These are phyloP conservation scores for Echinometra lucunter DNA, from an alignment of 53 echinoderm and acorn worm genomes.

Conservation along the genomic window DNA sequence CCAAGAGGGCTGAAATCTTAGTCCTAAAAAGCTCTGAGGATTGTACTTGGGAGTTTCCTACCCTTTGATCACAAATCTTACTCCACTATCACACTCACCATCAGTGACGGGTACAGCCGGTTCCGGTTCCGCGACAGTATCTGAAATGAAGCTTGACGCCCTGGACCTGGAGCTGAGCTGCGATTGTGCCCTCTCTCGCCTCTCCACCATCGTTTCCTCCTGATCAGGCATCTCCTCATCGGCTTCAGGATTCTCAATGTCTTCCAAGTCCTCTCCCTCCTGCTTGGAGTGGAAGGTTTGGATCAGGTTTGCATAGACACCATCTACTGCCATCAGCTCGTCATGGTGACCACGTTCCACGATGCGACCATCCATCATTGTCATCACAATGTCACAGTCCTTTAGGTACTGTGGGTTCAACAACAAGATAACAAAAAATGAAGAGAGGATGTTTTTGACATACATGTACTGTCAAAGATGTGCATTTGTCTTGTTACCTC, in stretches of 20 bases:
- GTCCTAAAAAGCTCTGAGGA: too few species aligned
- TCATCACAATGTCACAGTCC: conserved; percentile 90
- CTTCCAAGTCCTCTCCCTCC: conserved; percentile 74
- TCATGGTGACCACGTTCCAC: conserved; percentile 90
- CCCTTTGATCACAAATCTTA: not conserved
- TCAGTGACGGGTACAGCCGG: not conserved
- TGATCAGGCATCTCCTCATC: conserved; percentile 59
- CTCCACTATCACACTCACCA: not conserved
- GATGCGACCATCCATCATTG: conserved; percentile 86
- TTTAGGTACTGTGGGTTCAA: conserved; percentile 80
- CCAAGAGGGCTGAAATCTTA: too few species aligned
- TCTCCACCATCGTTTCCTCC: conserved; percentile 60
- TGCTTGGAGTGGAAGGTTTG: conserved; percentile 89
- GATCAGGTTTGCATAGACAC: conserved; percentile 87
- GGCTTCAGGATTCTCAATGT: conserved; percentile 3
- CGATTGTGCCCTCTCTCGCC: conserved; percentile 71
- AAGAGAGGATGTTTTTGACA: too few species aligned
- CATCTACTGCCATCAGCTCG: conserved; percentile 79
- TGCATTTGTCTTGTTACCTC: too few species aligned
- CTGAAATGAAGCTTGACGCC: conserved; percentile 62
- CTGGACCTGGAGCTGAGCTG: conserved; percentile 67
- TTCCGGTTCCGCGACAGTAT: conserved; percentile 8
- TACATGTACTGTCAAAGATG: too few species aligned
- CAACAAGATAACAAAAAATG: too few species aligned
- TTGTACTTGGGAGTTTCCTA: not conserved